These are phyloP conservation scores for Vireo altiloquus DNA, from an alignment of 2,113 vertebrate species.

Conservation along the genomic window DNA sequence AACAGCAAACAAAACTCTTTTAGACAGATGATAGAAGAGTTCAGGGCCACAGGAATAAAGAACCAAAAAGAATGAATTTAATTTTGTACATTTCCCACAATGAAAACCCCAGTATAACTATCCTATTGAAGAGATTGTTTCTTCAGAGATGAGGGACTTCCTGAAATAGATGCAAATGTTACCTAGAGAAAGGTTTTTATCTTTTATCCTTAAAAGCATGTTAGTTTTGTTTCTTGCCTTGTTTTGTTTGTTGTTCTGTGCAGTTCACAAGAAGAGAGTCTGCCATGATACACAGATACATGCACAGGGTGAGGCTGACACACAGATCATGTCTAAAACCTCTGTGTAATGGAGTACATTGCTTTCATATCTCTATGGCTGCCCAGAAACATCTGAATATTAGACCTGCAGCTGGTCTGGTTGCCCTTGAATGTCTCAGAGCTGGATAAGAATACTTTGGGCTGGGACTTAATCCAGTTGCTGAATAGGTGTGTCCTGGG, in stretches of 20 bases:
- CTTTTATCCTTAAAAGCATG: background rate
- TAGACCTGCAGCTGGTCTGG: background rate
- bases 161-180: background rate
- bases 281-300: background rate
- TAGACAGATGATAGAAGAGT: background rate
- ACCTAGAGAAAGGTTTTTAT: background rate
- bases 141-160: background rate
- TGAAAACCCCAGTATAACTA: background rate
- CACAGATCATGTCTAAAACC: background rate
- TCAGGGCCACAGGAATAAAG: background rate
- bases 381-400: background rate
- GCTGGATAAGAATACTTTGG: background rate
- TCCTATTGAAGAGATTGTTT: background rate
- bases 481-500: background rate
- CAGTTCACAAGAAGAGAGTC: background rate
- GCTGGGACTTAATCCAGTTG: background rate
- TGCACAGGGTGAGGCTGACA: background rate
- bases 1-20: constrained; percentile 27
- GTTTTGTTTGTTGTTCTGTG: background rate
- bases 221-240: background rate
- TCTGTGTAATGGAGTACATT: background rate
- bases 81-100: background rate
- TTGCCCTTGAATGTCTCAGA: background rate
- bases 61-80: background rate
- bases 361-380: background rate